Percentiles rank a stretch among this genome's conserved stretches.
phyloP scores from a whole-genome alignment of 1,140 invertebrate species.

The Aporrectodea caliginosa region DNA sequence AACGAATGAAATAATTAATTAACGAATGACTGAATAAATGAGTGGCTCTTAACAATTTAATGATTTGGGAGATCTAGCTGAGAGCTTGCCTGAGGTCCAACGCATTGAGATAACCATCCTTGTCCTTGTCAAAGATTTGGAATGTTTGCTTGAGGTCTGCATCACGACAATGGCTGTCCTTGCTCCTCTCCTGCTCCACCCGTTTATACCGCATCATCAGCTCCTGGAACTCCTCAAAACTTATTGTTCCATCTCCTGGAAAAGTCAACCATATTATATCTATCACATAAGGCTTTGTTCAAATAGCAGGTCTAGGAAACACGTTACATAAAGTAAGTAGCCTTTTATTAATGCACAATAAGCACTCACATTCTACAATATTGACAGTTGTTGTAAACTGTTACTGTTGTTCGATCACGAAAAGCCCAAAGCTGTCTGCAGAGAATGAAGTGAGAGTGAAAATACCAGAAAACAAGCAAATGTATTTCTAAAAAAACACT shows the following conservation, averaged over 20 bases:
- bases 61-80: too few relatives aligned
- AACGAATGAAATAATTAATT: too few relatives aligned
- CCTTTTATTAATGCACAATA: background rate
- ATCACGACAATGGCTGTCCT: background rate
- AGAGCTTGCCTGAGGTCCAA: constrained; percentile 20
- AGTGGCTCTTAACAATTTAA: too few relatives aligned
- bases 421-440: background rate
- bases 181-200: background rate
- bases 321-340: background rate
- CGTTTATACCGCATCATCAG: constrained; percentile 67
- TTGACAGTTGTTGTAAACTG: background rate
- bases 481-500: too few relatives aligned
- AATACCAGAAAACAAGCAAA: too few relatives aligned
- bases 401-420: background rate
- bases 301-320: background rate
- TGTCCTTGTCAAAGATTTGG: constrained; percentile 31
- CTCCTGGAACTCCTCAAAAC: constrained; percentile 88
- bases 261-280: background rate
- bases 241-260: constrained; percentile 94
- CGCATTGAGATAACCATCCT: constrained; percentile 26
- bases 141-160: constrained; percentile 19
- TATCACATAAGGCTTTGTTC: background rate
- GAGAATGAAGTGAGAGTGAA: background rate
- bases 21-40: too few relatives aligned
- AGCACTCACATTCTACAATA: background rate